A percentile compares a stretch with the other conserved stretches of the same genome.
Evolutionary conservation across 2,888 invertebrate species (phyloP).

Genomic region (Acanthopleura granulata): DNA sequence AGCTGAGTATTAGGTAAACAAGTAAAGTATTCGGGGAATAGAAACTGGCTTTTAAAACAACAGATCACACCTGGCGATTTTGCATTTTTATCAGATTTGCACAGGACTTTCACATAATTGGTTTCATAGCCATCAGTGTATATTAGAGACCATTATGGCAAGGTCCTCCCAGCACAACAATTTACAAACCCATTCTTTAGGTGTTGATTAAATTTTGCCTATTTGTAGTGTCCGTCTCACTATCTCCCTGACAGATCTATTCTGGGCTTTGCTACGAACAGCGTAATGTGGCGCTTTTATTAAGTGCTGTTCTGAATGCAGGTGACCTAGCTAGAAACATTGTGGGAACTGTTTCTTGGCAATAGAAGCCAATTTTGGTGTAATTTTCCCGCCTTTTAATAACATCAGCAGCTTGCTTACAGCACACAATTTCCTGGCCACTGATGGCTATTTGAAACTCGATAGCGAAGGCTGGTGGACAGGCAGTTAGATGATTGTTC

Average conservation of each 20-base stretch:
- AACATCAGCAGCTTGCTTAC: slow-evolving; percentile 10
- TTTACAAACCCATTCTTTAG: neutral
- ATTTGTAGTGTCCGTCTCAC: too few relatives aligned
- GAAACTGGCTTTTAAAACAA: too few relatives aligned
- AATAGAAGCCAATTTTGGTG: slow-evolving; percentile 4
- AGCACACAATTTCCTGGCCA: slow-evolving; percentile 2
- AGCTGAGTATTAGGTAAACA: too few relatives aligned
- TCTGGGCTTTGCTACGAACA: too few relatives aligned
- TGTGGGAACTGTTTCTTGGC: neutral
- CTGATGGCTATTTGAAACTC: neutral
- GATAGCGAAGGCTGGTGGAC: neutral
- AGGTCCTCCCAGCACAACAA: neutral
- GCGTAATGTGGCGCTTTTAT: too few relatives aligned
- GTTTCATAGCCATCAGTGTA: too few relatives aligned
- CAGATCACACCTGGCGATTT: too few relatives aligned
- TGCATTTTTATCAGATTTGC: too few relatives aligned
- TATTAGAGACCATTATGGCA: too few relatives aligned
- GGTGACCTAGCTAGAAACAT: neutral
- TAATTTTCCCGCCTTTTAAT: slow-evolving; percentile 4
- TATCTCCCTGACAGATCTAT: too few relatives aligned
- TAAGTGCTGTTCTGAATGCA: neutral
- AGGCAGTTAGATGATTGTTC: neutral
- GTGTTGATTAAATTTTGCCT: neutral
- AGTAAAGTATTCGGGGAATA: too few relatives aligned
- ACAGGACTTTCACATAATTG: too few relatives aligned